Percentiles rank a stretch among this genome's conserved stretches.
Conservation (phyloP, 2,797 vertebrate genomes). For the Hybognathus amarus region DNA sequence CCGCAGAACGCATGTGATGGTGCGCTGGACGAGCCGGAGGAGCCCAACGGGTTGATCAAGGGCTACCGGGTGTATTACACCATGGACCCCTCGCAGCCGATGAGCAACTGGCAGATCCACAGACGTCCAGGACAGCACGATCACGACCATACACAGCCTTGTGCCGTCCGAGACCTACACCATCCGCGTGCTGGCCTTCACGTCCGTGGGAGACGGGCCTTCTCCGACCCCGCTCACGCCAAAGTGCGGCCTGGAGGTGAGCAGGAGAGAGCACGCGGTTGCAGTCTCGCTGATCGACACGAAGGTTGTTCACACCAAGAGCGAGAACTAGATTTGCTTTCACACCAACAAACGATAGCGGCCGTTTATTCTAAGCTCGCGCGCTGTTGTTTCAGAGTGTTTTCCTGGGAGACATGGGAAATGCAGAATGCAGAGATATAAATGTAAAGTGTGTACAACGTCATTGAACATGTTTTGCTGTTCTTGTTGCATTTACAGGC, state of each 20-base stretch:
- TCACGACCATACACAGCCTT: conserved; percentile 93
- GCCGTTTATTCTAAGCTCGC: too few species aligned
- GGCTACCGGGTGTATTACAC: conserved; percentile 97
- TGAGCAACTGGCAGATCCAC: conserved; percentile 96
- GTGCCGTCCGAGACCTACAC: conserved; percentile 93
- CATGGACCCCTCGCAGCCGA: conserved; percentile 90
- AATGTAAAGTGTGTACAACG: too few species aligned
- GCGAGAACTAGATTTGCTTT: too few species aligned
- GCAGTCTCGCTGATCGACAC: background rate
- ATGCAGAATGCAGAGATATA: too few species aligned
- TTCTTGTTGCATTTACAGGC: too few species aligned
- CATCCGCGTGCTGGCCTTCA: conserved; percentile 94
- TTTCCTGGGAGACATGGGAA: too few species aligned
- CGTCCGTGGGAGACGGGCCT: conserved; percentile 95
- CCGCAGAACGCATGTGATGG: conserved; percentile 92
- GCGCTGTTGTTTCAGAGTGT: too few species aligned
- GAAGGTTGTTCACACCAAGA: too few species aligned
- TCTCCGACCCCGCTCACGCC: conserved; percentile 94
- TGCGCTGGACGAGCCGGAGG: conserved; percentile 97
- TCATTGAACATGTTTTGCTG: too few species aligned
- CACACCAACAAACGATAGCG: too few species aligned
- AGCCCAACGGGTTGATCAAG: conserved; percentile 95
- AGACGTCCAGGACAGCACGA: conserved; percentile 94
- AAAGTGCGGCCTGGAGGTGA: conserved; percentile 97
- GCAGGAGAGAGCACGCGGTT: too few species aligned